Evolutionary conservation across 2,888 invertebrate genomes (phyloP).

Genomic region (Tolmerus cingulatus): DNA sequence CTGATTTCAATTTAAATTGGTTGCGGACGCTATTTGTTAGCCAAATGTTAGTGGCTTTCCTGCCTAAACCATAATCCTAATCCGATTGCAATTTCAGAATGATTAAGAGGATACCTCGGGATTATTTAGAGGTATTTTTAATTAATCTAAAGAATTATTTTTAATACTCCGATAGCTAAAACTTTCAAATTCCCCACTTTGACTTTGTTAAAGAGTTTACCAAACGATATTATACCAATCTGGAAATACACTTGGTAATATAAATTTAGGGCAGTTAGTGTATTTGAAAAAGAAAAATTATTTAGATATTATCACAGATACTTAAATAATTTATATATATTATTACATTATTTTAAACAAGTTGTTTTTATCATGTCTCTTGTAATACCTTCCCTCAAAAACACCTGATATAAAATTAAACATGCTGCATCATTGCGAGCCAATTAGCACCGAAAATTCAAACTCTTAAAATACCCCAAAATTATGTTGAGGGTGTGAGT

Average conservation of each 20-base stretch:
- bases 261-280: too few relatives aligned
- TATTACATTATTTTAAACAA: too few relatives aligned
- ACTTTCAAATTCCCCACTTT: too few relatives aligned
- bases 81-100: not conserved
- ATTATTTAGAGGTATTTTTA: not conserved
- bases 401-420: not conserved
- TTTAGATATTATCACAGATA: too few relatives aligned
- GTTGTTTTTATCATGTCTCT: not conserved
- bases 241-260: too few relatives aligned
- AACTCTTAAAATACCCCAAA: not conserved
- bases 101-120: not conserved
- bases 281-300: too few relatives aligned
- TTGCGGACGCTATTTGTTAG: not conserved
- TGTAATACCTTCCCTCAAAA: not conserved
- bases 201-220: too few relatives aligned
- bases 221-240: too few relatives aligned
- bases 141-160: not conserved
- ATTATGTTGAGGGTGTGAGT: not conserved
- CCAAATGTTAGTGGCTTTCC: not conserved
- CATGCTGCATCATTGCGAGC: not conserved
- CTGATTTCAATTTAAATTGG: not conserved
- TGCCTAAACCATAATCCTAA: not conserved
- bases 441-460: not conserved
- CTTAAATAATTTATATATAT: too few relatives aligned
- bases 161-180: too few relatives aligned